These are phyloP conservation scores for Sandelia bainsii DNA, from an alignment of 2,797 vertebrate genomes.

Conservation along the genomic window DNA sequence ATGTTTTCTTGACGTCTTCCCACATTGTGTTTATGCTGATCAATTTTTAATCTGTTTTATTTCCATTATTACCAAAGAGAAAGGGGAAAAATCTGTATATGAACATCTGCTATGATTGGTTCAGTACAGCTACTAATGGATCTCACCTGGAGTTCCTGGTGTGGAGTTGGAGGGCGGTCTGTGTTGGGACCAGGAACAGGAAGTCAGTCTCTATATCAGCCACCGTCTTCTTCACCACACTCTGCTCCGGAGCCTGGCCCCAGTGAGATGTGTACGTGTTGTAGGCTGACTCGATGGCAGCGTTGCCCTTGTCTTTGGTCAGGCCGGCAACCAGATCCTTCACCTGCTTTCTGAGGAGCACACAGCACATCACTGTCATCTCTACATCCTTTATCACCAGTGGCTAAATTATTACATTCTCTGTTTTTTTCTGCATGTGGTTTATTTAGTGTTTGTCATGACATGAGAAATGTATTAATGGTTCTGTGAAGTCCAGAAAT, in stretches of 20 bases:
- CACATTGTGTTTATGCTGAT: too few relatives aligned
- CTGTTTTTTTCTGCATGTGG: too few relatives aligned
- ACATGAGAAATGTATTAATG: too few relatives aligned
- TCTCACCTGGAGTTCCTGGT: conserved; percentile 82
- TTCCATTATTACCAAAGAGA: too few relatives aligned
- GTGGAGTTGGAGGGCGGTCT: conserved; percentile 85
- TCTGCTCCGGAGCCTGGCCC: conserved; percentile 70
- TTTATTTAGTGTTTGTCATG: too few relatives aligned
- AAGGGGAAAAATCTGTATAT: too few relatives aligned
- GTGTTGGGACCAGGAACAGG: conserved; percentile 88
- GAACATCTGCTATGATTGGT: too few relatives aligned
- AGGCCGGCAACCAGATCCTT: conserved; percentile 78
- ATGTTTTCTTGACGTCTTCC: too few relatives aligned
- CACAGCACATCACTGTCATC: not conserved
- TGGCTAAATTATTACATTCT: too few relatives aligned
- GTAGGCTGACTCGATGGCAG: conserved; percentile 64
- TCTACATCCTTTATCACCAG: too few relatives aligned
- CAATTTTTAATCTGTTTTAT: too few relatives aligned
- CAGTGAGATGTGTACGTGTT: conserved; percentile 82
- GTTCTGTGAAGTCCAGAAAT: too few relatives aligned
- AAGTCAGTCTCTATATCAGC: conserved; percentile 86
- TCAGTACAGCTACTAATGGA: not conserved
- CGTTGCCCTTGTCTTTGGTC: conserved; percentile 76
- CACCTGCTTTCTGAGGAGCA: conserved; percentile 75
- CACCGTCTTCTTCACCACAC: conserved; percentile 85